Evolutionary conservation across 2,113 vertebrate genomes (phyloP), one percentile per base, ranked within the genome.

Genomic region (Dromiciops gliroides): DNA sequence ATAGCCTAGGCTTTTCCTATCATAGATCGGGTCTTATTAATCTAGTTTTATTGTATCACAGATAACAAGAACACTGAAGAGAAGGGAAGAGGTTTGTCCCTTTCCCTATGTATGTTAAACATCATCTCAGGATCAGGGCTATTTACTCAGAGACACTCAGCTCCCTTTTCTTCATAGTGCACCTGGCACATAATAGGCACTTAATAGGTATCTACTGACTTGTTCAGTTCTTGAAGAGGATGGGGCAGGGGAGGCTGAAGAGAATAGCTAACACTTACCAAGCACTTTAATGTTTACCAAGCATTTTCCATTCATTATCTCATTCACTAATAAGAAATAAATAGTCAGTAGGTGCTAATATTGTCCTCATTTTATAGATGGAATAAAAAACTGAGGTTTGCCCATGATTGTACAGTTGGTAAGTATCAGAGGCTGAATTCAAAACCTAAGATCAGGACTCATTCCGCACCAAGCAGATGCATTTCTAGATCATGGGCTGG

Each of bases 1-100:
- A 83, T 14, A 1, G 25, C 52, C 96, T 94, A 52, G 12, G 31
- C 5, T 53, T 94, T 92, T 96, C 90, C 50, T 93, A 91, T 95
- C 90, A 67, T 51, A 89, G 56, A 52, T 94, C 94, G 19, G 11
- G 8, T 47, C 37, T 91, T 50, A 93, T 92, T 93, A 47, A 91
- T 75, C 11, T 91, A 75, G 51, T 49, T 14, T 60, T 96, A 16
- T 96, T 93, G 53, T 88, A 90, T 90, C 91, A 47, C 90, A 83
- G 93, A 90, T 89, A 91, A 96, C 44, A 31, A 92, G 1, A 83
- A 9, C 2, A 83, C 67, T 19, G 23, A 83, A 83, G n/a, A 90
- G 48, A 24, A 88, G 26, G 37, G 48, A 22, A 94, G 37, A 37
- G 92, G 56, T 91, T 96, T 91, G 67, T 44, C 67, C 19, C 67